Conservation (phyloP, 1,140 invertebrate genomes). For the Telenomus remus region DNA sequence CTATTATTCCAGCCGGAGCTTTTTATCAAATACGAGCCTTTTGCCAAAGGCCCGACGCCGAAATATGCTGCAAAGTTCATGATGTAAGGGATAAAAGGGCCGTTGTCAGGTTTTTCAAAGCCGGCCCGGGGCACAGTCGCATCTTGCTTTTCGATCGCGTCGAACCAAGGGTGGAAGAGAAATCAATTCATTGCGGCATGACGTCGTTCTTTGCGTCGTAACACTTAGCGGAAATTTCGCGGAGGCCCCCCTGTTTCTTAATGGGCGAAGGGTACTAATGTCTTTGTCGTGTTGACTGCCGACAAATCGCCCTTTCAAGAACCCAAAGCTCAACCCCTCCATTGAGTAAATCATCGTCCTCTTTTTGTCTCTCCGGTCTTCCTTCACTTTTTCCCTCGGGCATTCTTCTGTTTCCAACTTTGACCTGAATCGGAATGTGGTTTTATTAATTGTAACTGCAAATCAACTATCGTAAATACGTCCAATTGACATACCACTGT, state of each 20-base stretch:
- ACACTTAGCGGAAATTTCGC: slow-evolving; percentile 64
- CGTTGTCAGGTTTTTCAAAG: slow-evolving; percentile 47
- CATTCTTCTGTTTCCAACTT: not conserved
- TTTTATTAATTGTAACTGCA: no score
- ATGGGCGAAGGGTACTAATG: slow-evolving; percentile 66
- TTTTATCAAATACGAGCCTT: slow-evolving; percentile 38
- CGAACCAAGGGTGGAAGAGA: slow-evolving; percentile 57
- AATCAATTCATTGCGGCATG: slow-evolving; percentile 67
- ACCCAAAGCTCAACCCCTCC: slow-evolving; percentile 23
- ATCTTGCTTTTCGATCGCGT: slow-evolving; percentile 37
- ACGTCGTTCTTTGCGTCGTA: slow-evolving; percentile 63
- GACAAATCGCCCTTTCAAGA: slow-evolving; percentile 70
- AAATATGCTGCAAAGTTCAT: slow-evolving; percentile 34
- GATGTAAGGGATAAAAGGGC: slow-evolving; percentile 45
- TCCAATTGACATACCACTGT: no score
- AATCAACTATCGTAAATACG: no score
- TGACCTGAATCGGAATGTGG: not conserved
- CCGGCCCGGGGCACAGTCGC: slow-evolving; percentile 45
- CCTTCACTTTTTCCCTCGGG: not conserved
- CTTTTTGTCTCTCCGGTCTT: slow-evolving; percentile 8
- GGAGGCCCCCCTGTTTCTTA: slow-evolving; percentile 57
- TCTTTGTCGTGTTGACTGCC: slow-evolving; percentile 72
- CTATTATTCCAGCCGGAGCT: slow-evolving; percentile 22
- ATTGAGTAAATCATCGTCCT: slow-evolving; percentile 58
- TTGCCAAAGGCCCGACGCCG: slow-evolving; percentile 19